A percentile compares a stretch with the other conserved stretches of the same genome.
Conservation (phyloP, 2,797 vertebrate genomes). For the Lemur catta region DNA sequence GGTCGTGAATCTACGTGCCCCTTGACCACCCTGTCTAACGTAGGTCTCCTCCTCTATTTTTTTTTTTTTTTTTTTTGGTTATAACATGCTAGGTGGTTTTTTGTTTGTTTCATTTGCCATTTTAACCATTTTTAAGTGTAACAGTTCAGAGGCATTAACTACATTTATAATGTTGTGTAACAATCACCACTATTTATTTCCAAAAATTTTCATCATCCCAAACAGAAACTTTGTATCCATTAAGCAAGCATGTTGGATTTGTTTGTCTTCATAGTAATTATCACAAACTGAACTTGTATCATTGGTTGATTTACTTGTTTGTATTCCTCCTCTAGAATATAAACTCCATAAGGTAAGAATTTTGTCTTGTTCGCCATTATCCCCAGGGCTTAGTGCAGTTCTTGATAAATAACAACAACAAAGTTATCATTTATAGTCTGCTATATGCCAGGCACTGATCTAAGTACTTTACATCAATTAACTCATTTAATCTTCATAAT, state of each 20-base stretch:
- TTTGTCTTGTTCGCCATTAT: background rate
- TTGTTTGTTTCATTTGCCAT: background rate
- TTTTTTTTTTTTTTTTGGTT: background rate
- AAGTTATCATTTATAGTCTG: background rate
- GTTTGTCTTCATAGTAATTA: background rate
- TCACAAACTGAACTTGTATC: background rate
- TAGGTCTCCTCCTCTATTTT: too few relatives aligned
- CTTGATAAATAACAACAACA: conserved; percentile 24
- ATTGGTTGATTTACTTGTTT: background rate
- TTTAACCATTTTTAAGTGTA: conserved; percentile 3
- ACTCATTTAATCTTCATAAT: conserved; percentile 30
- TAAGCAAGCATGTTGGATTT: background rate
- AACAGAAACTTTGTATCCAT: background rate
- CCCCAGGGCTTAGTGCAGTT: background rate
- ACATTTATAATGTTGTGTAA: background rate
- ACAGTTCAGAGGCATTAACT: background rate
- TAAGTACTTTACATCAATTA: background rate
- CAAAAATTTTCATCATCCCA: background rate
- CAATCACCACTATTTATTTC: background rate
- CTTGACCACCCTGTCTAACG: background rate
- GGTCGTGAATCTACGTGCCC: background rate
- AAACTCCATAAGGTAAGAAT: conserved; percentile 27
- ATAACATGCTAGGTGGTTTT: background rate
- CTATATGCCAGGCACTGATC: conserved; percentile 28
- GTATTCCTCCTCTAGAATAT: conserved; percentile 25